Base-by-base conservation (phyloP, 1,140 invertebrate genomes). In the Neodiprion fabricii region DNA sequence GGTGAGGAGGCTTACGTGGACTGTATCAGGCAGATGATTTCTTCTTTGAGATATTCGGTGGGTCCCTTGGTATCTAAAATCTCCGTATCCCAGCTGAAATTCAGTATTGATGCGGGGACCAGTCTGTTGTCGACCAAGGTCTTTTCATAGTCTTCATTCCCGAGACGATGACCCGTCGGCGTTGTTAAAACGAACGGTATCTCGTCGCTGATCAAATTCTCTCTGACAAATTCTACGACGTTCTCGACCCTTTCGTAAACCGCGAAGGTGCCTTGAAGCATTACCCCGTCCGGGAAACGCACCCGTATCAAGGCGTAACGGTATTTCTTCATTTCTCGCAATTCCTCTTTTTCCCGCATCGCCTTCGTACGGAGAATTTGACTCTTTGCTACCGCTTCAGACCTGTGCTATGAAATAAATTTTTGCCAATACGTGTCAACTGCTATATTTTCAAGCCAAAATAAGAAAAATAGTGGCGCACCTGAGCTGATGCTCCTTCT, bases 321-420 rank as follows among this genome's bases (percentile, higher is more conserved):
- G 85, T 98, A 98, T 85, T 94, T 94, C 72, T 93, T 90, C 79
- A 94, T 90, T 82, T 95, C 94, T 71, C 93, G 87, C 74, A 93
- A 83, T 84, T 96, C 95, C 70, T 97, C 94, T 79, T 94, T 94
- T 85, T 98, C 96, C 12, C 96, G 85, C 95, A 98, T 98, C 0
- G 95, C 96, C 89, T 97, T 97, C 0, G 97, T 98, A 72, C 95
- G 89, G 2, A 99, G 85, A 89, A 96, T 94, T 79, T 95, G 91
- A 79, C 92, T 92, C 82, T 91, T 93, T 83, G 98, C 96, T 14
- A 95, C 90, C 47, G 91, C 92, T 86, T 97, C 95, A n/a, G 89
- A 82, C 76, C 95, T 95, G 79, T 12, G 53, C 0, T 14, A 61
- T 14, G n/a, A 61, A 48, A 88, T 85, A 80, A 79, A 72, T 75